phyloP scores from a whole-genome alignment of 2,113 vertebrate species.

The Strix uralensis region DNA sequence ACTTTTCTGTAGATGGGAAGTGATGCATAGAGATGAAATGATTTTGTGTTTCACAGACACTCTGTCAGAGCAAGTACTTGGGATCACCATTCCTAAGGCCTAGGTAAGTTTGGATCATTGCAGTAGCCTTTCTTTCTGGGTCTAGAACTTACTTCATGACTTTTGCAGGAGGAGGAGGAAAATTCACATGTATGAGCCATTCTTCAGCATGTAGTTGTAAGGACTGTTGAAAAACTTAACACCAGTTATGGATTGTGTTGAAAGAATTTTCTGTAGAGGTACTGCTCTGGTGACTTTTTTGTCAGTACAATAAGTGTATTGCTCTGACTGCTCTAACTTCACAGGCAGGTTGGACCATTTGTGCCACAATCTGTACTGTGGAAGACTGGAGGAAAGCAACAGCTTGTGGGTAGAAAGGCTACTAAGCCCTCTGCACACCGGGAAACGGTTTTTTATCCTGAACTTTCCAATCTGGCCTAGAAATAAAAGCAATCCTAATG shows the following conservation, averaged over 20 bases:
- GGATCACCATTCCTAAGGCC: not conserved
- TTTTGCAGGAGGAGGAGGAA: not conserved
- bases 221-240: not conserved
- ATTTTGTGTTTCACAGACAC: not conserved
- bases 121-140: not conserved
- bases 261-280: conserved; percentile 21
- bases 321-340: conserved; percentile 46
- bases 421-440: conserved; percentile 49
- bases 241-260: not conserved
- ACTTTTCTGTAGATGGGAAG: not conserved
- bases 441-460: conserved; percentile 54
- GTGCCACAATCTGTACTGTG: conserved; percentile 62
- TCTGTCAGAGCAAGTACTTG: not conserved
- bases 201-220: not conserved
- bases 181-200: not conserved
- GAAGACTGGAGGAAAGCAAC: conserved; percentile 59
- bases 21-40: not conserved
- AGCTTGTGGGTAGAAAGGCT: conserved; percentile 66
- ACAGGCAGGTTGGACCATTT: conserved; percentile 60
- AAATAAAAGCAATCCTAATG: conserved; percentile 61
- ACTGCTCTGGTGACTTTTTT: conserved; percentile 3
- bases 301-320: conserved; percentile 35
- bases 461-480: conserved; percentile 63
- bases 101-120: not conserved
- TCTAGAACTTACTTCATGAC: not conserved